Evolutionary conservation across 2,888 invertebrate species (phyloP).

Genomic region (Ophion costatus): DNA sequence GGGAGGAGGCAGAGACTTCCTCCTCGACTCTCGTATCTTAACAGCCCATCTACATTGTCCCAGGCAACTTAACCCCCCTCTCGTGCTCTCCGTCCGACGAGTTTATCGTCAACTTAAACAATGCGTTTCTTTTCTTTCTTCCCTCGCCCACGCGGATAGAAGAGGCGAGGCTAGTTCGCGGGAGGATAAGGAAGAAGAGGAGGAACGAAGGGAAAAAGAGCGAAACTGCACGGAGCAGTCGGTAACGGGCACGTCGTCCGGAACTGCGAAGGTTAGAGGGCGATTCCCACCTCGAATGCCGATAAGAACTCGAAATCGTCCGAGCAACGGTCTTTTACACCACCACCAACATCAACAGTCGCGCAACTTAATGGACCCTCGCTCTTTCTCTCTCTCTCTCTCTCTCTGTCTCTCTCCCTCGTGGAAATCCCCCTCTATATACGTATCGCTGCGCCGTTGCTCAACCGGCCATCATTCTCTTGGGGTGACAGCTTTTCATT

Average conservation of each 20-base stretch:
- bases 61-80: constrained; percentile 69
- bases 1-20: constrained; percentile 61
- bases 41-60: constrained; percentile 82
- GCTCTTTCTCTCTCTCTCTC: not conserved
- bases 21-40: constrained; percentile 76
- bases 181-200: not conserved
- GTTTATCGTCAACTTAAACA: constrained; percentile 76
- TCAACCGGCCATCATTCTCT: constrained; percentile 57
- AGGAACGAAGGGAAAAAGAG: constrained; percentile 3
- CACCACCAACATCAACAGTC: constrained; percentile 28
- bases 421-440: constrained; percentile 24
- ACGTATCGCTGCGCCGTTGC: not conserved
- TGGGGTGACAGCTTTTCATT: constrained; percentile 52
- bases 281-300: constrained; percentile 66
- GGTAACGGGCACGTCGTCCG: constrained; percentile 62
- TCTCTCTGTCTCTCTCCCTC: constrained; percentile 8
- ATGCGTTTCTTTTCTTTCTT: constrained; percentile 71
- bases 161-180: not conserved
- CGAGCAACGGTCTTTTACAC: constrained; percentile 54
- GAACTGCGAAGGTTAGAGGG: constrained; percentile 65
- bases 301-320: constrained; percentile 66
- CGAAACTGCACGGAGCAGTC: constrained; percentile 58
- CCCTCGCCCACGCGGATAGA: constrained; percentile 28
- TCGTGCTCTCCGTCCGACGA: constrained; percentile 61
- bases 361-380: constrained; percentile 57